Conservation (phyloP, 2,888 invertebrate species). For the Agrilus biguttatus region DNA sequence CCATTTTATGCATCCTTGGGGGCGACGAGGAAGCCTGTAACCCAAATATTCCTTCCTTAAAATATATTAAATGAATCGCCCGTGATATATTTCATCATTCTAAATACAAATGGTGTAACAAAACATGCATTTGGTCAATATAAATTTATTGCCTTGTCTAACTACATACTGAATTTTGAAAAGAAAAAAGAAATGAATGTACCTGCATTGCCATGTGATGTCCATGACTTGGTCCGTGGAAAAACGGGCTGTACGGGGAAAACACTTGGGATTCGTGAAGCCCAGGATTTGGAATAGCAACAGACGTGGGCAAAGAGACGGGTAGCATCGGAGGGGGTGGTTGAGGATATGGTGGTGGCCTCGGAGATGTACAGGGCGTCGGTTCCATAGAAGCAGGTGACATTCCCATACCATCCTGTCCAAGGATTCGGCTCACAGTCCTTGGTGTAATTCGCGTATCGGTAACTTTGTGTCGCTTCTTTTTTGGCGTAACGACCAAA, state of each 20-base stretch:
- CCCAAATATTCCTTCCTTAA: background rate
- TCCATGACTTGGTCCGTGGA: slow-evolving; percentile 42
- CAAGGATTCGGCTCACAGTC: slow-evolving; percentile 74
- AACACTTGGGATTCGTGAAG: slow-evolving; percentile 89
- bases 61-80: background rate
- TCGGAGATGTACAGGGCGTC: slow-evolving; percentile 46
- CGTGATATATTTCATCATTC: background rate
- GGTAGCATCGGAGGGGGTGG: slow-evolving; percentile 71
- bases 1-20: slow-evolving; percentile 52
- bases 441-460: slow-evolving; percentile 85
- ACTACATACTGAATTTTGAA: background rate
- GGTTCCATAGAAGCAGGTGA: slow-evolving; percentile 48
- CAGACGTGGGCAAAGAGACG: slow-evolving; percentile 82
- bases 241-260: slow-evolving; percentile 83
- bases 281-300: slow-evolving; percentile 92
- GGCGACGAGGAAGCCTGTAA: slow-evolving; percentile 38
- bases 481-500: slow-evolving; percentile 87
- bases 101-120: background rate
- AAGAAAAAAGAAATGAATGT: slow-evolving; percentile 5
- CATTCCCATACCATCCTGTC: slow-evolving; percentile 61
- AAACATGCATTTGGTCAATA: background rate
- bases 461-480: slow-evolving; percentile 94
- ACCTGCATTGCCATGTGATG: slow-evolving; percentile 35
- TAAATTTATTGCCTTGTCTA: too few species aligned
- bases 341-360: slow-evolving; percentile 54